Evolutionary conservation across 2,113 vertebrate species (phyloP).

Genomic region (Nibea coibor): DNA sequence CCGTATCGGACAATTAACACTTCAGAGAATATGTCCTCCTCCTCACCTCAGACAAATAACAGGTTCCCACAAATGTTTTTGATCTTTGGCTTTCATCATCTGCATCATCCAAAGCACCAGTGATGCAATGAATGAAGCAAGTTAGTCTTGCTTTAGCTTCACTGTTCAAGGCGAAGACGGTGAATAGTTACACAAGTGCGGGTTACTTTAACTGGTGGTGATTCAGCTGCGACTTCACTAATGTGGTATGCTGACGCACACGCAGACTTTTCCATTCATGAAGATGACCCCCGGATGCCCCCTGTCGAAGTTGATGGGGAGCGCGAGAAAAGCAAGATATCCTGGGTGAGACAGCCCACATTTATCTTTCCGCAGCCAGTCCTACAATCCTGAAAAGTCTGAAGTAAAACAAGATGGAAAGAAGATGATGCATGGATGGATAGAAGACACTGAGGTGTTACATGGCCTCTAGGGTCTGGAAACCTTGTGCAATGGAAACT

Average conservation of each 20-base stretch:
- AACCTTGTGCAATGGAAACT: slow-evolving; percentile 70
- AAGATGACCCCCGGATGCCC: not conserved
- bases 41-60: not conserved
- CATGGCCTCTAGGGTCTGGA: slow-evolving; percentile 8
- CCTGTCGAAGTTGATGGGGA: not conserved
- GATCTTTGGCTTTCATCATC: not conserved
- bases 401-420: not conserved
- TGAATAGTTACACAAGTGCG: slow-evolving; percentile 22
- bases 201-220: not conserved
- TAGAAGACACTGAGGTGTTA: not conserved
- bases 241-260: slow-evolving; percentile 1
- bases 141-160: slow-evolving; percentile 18
- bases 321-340: too few species aligned
- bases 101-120: not conserved
- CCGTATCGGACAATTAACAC: not conserved
- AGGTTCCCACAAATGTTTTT: not conserved
- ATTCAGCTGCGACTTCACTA: slow-evolving; percentile 1
- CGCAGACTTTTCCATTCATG: slow-evolving; percentile 23
- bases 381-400: not conserved
- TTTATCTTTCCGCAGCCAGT: not conserved
- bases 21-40: not conserved
- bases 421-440: not conserved
- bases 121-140: not conserved
- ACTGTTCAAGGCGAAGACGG: slow-evolving; percentile 11
- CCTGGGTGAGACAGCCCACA: too few species aligned